Base-by-base conservation (phyloP, 2,888 invertebrate species). In the Monopis laevigella region DNA sequence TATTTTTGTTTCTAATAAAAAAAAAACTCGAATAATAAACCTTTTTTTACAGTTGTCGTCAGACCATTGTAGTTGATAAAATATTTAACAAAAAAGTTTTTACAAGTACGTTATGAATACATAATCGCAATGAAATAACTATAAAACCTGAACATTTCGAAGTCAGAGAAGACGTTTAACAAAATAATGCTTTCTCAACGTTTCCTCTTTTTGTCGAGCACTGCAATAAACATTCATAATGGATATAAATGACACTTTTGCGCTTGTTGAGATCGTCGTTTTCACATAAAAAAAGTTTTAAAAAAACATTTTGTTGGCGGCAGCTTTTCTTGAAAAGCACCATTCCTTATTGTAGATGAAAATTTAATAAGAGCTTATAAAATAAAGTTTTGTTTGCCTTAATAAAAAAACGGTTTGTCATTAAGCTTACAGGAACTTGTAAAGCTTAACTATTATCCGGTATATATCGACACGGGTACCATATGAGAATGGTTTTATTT, bases 171-270 rank as follows among this genome's bases (percentile, higher is more conserved):
- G 47, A 52, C 29, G 49, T 51, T 51, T 46, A 41, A 45, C 43
- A 42, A 46, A 53, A 56, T 42, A 43, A 39, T 49, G 47, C 42
- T 35, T 38, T 29, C 40, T 47, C 44, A 59, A 58, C 50, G 44
- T 48, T 48, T 47, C 41, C 44, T 48, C 46, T 56, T 63, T 57
- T 55, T 56, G 54, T 45, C 43, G 49, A 53, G 46, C 46, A 46
- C 41, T 44, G 50, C 48, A 48, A 59, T 56, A 54, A 55, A 59
- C 54, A 56, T 56, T 44, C 44, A 45, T 43, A 43, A 43, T 43
- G 41, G 56, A 51, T 62, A 63, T 64, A 59, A 61, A 66, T 58
- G 63, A 61, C 59, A 64, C 59, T 62, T 65, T 66, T 61, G 56
- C 54, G 56, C 58, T 58, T 52, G 53, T 51, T 51, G 54, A 55